Evolutionary conservation across 2,797 vertebrate genomes (phyloP).

Genomic region (Propithecus perrieri): DNA sequence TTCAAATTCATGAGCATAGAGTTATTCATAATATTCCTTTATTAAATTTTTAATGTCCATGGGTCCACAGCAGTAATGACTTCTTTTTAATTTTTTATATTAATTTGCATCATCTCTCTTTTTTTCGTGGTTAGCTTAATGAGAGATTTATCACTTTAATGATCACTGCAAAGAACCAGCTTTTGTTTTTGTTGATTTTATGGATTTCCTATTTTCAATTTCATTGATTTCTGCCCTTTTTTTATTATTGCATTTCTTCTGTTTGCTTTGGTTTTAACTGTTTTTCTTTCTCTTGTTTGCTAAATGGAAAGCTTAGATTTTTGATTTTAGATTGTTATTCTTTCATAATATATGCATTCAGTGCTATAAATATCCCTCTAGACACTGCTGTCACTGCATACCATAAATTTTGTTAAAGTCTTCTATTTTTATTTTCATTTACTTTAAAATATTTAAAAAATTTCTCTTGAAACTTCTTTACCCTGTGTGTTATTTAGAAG

Average conservation of each 20-base stretch:
- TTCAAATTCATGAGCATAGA: not conserved
- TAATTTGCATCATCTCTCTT: not conserved
- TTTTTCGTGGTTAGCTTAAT: not conserved
- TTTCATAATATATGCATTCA: not conserved
- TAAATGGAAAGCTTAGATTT: not conserved
- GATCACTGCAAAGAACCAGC: not conserved
- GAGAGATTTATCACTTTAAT: not conserved
- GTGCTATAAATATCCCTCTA: not conserved
- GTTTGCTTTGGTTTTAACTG: not conserved
- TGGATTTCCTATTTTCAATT: not conserved
- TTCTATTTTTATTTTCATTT: not conserved
- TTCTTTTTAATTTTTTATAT: not conserved
- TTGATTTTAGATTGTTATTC: not conserved
- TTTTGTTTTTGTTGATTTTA: not conserved
- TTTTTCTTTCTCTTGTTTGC: not conserved
- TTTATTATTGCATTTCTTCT: not conserved
- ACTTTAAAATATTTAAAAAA: not conserved
- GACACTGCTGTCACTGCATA: not conserved
- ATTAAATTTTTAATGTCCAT: not conserved
- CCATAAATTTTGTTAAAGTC: not conserved
- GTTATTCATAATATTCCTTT: not conserved
- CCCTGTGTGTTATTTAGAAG: not conserved
- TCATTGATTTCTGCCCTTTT: not conserved
- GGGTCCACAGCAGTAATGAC: not conserved
- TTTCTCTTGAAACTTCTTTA: not conserved